phyloP scores from a whole-genome alignment of 2,113 vertebrate species.

The Notarius lentiginosus region DNA sequence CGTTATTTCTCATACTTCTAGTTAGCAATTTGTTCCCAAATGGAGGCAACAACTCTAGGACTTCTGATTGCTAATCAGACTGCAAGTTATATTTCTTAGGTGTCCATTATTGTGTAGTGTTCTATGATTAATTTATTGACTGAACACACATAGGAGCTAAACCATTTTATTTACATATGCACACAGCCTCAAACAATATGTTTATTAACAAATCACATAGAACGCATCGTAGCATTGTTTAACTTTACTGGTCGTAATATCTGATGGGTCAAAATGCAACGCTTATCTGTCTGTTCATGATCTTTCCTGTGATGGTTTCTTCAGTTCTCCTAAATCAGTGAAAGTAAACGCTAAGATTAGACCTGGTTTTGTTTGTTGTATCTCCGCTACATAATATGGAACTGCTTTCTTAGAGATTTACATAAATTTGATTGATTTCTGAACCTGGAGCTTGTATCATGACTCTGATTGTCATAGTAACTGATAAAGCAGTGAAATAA shows the following conservation, averaged over 20 bases:
- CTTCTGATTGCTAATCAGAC: neutral
- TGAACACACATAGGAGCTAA: neutral
- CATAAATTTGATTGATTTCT: neutral
- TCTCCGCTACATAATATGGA: neutral
- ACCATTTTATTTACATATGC: neutral
- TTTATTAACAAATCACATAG: neutral
- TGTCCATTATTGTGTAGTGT: neutral
- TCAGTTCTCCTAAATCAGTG: neutral
- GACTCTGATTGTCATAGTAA: neutral
- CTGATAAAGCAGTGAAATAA: neutral
- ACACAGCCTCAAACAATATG: neutral
- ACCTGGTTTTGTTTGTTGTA: neutral
- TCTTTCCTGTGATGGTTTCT: neutral
- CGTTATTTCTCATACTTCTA: neutral
- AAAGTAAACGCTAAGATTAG: neutral
- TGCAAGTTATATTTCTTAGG: neutral
- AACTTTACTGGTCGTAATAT: neutral
- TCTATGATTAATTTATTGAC: neutral
- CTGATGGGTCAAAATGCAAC: conserved; percentile 1
- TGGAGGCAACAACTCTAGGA: neutral
- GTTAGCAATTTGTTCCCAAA: conserved; percentile 9
- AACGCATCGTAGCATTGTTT: neutral
- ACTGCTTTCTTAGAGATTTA: neutral
- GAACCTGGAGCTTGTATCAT: neutral
- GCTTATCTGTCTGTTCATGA: neutral